Percentiles rank a stretch among this genome's conserved stretches.
phyloP scores from a whole-genome alignment of 1,140 invertebrate species.

The Tetramorium parvispinum region DNA sequence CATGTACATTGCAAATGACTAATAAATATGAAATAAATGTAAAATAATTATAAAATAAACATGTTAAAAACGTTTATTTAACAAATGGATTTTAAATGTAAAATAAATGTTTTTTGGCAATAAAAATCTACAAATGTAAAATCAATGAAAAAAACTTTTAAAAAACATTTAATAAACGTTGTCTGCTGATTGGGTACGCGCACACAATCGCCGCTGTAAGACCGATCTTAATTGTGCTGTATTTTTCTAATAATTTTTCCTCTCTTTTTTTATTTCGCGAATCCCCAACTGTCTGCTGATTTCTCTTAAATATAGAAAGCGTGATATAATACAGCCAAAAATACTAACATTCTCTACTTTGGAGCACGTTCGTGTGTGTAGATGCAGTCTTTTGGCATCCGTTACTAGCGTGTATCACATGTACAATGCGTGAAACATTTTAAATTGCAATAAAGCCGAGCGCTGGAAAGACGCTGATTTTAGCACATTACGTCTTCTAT shows the following conservation, averaged over 20 bases:
- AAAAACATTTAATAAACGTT: too few species aligned
- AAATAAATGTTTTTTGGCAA: too few species aligned
- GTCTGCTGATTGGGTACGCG: too few species aligned
- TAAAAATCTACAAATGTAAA: too few species aligned
- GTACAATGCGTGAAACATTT: neutral
- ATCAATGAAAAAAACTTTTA: too few species aligned
- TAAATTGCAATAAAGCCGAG: neutral
- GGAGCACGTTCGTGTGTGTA: neutral
- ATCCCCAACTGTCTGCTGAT: neutral
- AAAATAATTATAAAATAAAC: too few species aligned
- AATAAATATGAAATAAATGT: too few species aligned
- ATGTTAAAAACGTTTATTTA: too few species aligned
- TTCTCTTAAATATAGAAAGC: neutral
- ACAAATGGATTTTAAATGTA: too few species aligned
- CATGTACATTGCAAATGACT: too few species aligned
- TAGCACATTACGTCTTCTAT: neutral
- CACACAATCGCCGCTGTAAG: neutral
- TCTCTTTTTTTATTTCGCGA: neutral
- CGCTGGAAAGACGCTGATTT: neutral
- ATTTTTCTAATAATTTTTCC: neutral
- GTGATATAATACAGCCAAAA: neutral
- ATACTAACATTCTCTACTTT: neutral
- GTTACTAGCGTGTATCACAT: neutral
- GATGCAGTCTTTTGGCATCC: neutral
- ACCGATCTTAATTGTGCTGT: neutral